Conservation (phyloP, 2,113 vertebrate genomes). For the Aplodontia rufa region DNA sequence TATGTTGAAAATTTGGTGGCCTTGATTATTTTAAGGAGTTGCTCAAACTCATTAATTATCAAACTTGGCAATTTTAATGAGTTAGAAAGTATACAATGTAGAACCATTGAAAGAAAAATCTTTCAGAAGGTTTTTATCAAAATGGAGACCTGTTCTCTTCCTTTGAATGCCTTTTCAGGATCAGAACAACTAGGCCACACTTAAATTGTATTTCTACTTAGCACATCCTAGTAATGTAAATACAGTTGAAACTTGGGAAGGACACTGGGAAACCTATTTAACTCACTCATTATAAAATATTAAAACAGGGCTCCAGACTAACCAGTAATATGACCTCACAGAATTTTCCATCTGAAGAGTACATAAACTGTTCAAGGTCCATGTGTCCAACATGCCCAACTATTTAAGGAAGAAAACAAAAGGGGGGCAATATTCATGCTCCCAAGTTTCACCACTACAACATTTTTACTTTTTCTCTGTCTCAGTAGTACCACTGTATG, state of each 20-base stretch:
- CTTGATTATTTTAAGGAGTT: conserved; percentile 42
- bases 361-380: neutral
- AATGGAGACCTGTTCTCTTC: conserved; percentile 2
- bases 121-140: conserved; percentile 33
- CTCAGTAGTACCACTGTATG: neutral
- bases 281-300: neutral
- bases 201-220: neutral
- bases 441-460: neutral
- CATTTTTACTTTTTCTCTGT: neutral
- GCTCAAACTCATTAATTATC: too few species aligned
- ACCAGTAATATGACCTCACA: neutral
- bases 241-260: neutral
- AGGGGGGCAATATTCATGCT: neutral
- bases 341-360: neutral
- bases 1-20: conserved; percentile 23
- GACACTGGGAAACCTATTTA: neutral
- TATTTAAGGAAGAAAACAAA: neutral
- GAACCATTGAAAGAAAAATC: conserved; percentile 18
- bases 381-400: neutral
- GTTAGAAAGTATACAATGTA: conserved; percentile 13
- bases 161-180: conserved; percentile 44
- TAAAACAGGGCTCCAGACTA: neutral
- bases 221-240: neutral
- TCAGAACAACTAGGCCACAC: conserved; percentile 8
- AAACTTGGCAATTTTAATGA: conserved; percentile 26